These are phyloP conservation scores for Gila orcuttii DNA, from an alignment of 2,113 vertebrate species.

Conservation along the genomic window DNA sequence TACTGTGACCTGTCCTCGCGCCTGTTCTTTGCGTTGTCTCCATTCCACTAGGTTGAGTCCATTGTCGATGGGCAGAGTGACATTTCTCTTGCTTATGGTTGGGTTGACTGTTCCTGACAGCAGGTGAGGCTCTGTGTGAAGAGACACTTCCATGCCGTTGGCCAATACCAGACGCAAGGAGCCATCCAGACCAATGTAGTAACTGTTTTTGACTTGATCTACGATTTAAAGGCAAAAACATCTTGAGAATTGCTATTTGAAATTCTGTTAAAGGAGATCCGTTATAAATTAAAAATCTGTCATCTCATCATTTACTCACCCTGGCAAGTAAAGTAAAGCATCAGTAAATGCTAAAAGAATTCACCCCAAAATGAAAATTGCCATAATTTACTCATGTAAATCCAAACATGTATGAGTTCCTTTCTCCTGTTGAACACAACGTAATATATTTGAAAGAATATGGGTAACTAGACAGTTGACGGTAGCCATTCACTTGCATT, in stretches of 20 bases:
- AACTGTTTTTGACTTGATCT: slow-evolving; percentile 99
- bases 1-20: slow-evolving; percentile 92
- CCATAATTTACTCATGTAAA: too few species aligned
- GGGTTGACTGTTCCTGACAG: slow-evolving; percentile 95
- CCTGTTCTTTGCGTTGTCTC: slow-evolving; percentile 96
- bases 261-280: neutral
- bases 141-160: slow-evolving; percentile 95
- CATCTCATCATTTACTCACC: too few species aligned
- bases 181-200: slow-evolving; percentile 93
- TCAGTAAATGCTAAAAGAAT: too few species aligned
- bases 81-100: slow-evolving; percentile 93
- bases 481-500: too few species aligned
- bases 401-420: too few species aligned
- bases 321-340: too few species aligned
- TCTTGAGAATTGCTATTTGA: neutral
- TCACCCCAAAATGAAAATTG: too few species aligned
- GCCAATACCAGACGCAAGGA: slow-evolving; percentile 91
- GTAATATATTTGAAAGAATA: too few species aligned
- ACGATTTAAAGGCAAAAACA: neutral
- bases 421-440: too few species aligned
- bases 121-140: slow-evolving; percentile 95
- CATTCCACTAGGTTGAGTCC: slow-evolving; percentile 97
- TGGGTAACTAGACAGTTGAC: too few species aligned
- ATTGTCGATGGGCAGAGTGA: slow-evolving; percentile 94
- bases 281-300: neutral